phyloP scores from a whole-genome alignment of 2,797 vertebrate genomes.

The Limosa lapponica region DNA sequence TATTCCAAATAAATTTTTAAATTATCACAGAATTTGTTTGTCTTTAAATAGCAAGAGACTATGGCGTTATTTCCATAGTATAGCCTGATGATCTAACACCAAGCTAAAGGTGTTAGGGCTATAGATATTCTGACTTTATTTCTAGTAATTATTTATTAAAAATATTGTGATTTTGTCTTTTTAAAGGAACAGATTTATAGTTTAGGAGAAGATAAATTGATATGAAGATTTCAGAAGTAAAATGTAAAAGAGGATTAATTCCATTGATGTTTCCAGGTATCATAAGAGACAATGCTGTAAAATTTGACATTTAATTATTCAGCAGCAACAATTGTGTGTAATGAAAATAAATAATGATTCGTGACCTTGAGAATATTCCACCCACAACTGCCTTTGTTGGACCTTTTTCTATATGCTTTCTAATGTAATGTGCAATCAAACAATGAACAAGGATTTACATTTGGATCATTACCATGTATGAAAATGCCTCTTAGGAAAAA shows the following conservation, averaged over 20 bases:
- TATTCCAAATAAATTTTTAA: not conserved
- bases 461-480: not conserved
- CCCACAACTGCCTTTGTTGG: not conserved
- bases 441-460: not conserved
- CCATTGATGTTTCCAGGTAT: not conserved
- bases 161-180: not conserved
- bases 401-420: not conserved
- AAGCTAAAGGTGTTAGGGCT: not conserved
- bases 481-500: not conserved
- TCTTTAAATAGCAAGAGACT: not conserved
- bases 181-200: not conserved
- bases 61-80: not conserved
- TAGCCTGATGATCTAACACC: not conserved
- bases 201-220: not conserved
- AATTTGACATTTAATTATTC: not conserved
- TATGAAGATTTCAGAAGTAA: not conserved
- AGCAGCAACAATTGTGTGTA: not conserved
- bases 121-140: not conserved
- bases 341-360: not conserved
- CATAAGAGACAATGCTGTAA: not conserved
- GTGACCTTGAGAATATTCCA: not conserved
- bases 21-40: not conserved
- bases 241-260: not conserved
- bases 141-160: not conserved
- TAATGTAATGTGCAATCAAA: not conserved